A percentile compares a stretch with the other conserved stretches of the same genome.
Evolutionary conservation across 1,140 invertebrate species (phyloP).

Genomic region (Procambarus virginalis): DNA sequence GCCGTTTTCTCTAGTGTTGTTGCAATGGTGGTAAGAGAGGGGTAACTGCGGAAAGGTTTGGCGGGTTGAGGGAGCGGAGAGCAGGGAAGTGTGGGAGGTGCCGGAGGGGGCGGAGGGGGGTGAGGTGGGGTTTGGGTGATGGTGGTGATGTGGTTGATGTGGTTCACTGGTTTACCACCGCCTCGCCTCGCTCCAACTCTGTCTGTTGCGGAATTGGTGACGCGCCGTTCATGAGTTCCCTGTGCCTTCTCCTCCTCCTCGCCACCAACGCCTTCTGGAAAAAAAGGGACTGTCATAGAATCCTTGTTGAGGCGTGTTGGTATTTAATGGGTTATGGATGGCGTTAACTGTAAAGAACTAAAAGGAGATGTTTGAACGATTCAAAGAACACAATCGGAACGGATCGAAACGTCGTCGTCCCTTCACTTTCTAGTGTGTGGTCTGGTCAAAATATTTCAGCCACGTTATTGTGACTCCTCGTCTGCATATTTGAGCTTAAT

Average conservation of each 20-base stretch:
- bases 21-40: background rate
- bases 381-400: too few species aligned
- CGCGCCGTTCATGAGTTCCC: slow-evolving; percentile 42
- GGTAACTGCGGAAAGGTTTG: background rate
- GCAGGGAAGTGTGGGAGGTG: slow-evolving; percentile 7
- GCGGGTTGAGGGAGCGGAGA: background rate
- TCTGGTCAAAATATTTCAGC: too few species aligned
- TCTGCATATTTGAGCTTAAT: too few species aligned
- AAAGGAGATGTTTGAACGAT: too few species aligned
- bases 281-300: too few species aligned
- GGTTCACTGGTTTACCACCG: slow-evolving; percentile 29
- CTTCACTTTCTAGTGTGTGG: too few species aligned
- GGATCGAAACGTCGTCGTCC: too few species aligned
- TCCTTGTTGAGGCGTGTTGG: too few species aligned
- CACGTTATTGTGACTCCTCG: too few species aligned
- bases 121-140: background rate
- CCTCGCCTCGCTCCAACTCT: slow-evolving; percentile 35
- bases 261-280: slow-evolving; percentile 54
- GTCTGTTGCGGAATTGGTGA: slow-evolving; percentile 24
- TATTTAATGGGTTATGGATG: too few species aligned
- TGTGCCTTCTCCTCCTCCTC: slow-evolving; percentile 49
- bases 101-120: slow-evolving; percentile 6
- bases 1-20: background rate
- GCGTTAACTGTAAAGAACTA: too few species aligned
- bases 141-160: background rate